phyloP scores from a whole-genome alignment of 2,888 invertebrate species.

The Nephrotoma flavescens region DNA sequence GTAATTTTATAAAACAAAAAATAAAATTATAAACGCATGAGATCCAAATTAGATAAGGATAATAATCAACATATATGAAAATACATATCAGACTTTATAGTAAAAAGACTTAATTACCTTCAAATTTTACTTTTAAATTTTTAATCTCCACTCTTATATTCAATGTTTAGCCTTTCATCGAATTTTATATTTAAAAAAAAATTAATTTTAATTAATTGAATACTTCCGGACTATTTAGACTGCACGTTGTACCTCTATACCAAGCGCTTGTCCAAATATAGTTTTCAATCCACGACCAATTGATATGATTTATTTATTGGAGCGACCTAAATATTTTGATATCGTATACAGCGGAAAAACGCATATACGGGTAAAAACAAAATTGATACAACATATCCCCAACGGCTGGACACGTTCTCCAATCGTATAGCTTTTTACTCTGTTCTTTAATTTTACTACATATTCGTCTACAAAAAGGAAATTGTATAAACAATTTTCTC shows the following conservation, averaged over 20 bases:
- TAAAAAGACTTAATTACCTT: not conserved
- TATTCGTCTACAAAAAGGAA: not conserved
- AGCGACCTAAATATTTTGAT: not conserved
- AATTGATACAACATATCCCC: not conserved
- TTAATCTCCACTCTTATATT: not conserved
- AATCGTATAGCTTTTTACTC: not conserved
- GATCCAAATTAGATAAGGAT: not conserved
- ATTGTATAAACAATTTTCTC: not conserved
- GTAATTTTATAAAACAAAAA: not conserved
- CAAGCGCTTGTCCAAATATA: not conserved
- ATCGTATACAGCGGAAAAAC: not conserved
- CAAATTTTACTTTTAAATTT: not conserved
- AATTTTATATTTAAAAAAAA: not conserved
- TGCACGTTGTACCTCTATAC: not conserved
- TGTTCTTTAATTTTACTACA: not conserved
- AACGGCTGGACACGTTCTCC: not conserved
- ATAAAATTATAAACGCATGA: not conserved
- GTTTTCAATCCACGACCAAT: not conserved
- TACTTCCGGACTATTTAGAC: not conserved
- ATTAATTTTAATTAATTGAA: not conserved
- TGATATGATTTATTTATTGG: not conserved
- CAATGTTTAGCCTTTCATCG: not conserved
- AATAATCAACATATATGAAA: not conserved
- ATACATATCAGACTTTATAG: not conserved
- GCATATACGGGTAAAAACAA: not conserved